Percentiles rank a stretch among this genome's conserved stretches.
Evolutionary conservation across 2,888 invertebrate species (phyloP).

Genomic region (Schizotus pectinicornis): DNA sequence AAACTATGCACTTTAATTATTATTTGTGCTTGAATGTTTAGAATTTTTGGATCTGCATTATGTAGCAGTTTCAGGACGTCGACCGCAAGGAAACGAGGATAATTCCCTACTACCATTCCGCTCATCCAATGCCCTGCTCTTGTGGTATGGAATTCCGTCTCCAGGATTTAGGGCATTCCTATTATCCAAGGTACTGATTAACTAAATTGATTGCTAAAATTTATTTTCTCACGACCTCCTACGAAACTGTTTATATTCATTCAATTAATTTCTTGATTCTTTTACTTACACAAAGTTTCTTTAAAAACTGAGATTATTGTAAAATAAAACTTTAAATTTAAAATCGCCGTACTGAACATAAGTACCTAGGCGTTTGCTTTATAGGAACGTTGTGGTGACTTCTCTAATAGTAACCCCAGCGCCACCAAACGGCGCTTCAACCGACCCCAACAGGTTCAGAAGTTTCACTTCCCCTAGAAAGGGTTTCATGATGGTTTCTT

Average conservation of each 20-base stretch:
- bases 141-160: slow-evolving; percentile 44
- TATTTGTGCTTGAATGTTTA: too few relatives aligned
- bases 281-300: neutral
- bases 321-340: slow-evolving; percentile 6
- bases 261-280: neutral
- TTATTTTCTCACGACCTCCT: too few relatives aligned
- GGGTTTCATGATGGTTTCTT: neutral
- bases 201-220: neutral
- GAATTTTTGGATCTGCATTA: too few relatives aligned
- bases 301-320: neutral
- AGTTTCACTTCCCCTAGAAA: too few relatives aligned
- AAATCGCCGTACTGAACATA: neutral
- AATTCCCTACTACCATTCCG: slow-evolving; percentile 18
- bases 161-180: slow-evolving; percentile 46
- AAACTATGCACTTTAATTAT: too few relatives aligned
- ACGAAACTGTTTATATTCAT: neutral
- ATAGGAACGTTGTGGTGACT: too few relatives aligned
- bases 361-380: too few relatives aligned
- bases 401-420: too few relatives aligned
- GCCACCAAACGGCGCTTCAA: too few relatives aligned
- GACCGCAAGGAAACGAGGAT: slow-evolving; percentile 4
- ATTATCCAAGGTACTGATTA: slow-evolving; percentile 47
- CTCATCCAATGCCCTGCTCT: slow-evolving; percentile 35
- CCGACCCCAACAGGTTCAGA: too few relatives aligned
- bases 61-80: slow-evolving; percentile 7